Conservation (phyloP, 2,888 invertebrate genomes). For the Drepanosiphum platanoidis region DNA sequence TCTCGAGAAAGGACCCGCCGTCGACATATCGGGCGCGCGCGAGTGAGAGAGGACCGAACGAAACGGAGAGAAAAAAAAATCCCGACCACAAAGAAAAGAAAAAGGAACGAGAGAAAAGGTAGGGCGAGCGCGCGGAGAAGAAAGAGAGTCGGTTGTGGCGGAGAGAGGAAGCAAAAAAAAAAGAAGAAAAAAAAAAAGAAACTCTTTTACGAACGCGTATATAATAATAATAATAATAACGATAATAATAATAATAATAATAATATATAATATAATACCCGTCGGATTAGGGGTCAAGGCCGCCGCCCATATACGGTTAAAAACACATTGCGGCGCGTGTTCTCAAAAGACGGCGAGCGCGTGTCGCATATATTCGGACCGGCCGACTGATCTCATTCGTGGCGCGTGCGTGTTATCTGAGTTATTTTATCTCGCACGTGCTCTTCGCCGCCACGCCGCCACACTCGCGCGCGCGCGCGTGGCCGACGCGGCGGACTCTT, state of each 20-base stretch:
- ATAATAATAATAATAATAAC: not conserved
- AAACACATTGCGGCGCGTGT: too few species aligned
- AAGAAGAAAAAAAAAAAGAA: conserved; percentile 10
- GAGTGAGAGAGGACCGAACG: not conserved
- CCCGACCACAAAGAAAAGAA: not conserved
- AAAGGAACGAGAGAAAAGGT: conserved; percentile 8
- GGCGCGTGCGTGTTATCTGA: too few species aligned
- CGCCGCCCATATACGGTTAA: too few species aligned
- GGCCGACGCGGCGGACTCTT: too few species aligned
- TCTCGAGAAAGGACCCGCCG: not conserved
- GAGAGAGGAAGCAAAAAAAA: not conserved
- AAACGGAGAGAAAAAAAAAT: conserved; percentile 33
- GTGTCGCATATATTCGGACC: conserved; percentile 55
- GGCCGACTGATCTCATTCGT: conserved; percentile 60
- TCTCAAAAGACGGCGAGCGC: conserved; percentile 46
- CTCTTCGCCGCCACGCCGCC: not conserved
- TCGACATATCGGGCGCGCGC: not conserved
- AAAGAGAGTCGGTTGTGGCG: not conserved
- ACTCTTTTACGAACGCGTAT: conserved; percentile 34
- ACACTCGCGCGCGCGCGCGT: conserved; percentile 20
- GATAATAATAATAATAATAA: not conserved
- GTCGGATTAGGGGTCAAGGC: conserved; percentile 60
- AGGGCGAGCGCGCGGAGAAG: not conserved
- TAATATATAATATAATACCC: not conserved
- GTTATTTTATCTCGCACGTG: not conserved